Base-by-base conservation (phyloP, 2,888 invertebrate genomes). In the Megaustenia siamemsis region DNA sequence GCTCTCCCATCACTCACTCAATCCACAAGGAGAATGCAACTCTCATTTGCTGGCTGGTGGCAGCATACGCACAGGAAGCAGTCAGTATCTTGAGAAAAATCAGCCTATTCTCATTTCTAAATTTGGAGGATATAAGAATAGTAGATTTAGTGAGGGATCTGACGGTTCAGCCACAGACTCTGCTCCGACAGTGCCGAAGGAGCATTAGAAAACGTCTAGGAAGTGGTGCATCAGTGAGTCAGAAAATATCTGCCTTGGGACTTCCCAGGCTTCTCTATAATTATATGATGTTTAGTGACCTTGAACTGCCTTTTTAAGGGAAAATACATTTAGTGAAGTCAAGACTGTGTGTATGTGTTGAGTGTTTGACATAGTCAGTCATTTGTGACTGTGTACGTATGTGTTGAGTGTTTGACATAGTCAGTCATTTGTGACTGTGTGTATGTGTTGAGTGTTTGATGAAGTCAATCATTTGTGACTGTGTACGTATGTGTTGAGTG, bases 1-100 rank as follows among this genome's bases (percentile, higher is more conserved):
- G 91, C 83, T 90, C 90, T 79, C 89, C 91, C 18, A 71, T 92
- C 1, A 90, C 91, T 76, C 92, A 92, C 82, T 89, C 91, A 0
- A 89, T 91, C 10, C 91, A 92, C 77, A 90, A 90, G 83, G 90
- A 90, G 79, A 90, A 89, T 43, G 71, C 86, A 3, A 81, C 88
- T 5, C 83, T 92, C 35, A 86, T 92, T 12, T 86, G 87, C 77
- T 90, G 89, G 86, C 84, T 93, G 28, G 88, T 90, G 0, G 89
- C 88, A 12, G 90, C 90, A 1, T 92, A 91, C 63, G 90, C 90
- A 66, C 90, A 91, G 80, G 87, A 89, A 43, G 90, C 90, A 1
- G 77, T 89, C 4, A 56, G 38, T 8, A 24, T 82, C 66, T 66
- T 76, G 38, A 60, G 82, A 45, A 75, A 81, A 49, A 85, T 35